Evolutionary conservation across 2,797 vertebrate genomes (phyloP).

Genomic region (Salmo trutta): DNA sequence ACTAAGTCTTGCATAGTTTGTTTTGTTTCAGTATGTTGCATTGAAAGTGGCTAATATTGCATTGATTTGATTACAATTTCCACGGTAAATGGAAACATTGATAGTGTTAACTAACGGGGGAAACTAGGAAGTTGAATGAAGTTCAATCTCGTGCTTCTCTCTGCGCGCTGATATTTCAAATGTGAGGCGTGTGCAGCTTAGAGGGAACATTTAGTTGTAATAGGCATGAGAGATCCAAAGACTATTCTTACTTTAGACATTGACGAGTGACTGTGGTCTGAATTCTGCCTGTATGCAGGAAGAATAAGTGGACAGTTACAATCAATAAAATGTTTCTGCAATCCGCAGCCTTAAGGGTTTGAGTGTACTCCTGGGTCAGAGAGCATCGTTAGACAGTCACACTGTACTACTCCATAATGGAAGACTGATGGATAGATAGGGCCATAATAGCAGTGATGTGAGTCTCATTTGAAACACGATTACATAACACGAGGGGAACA

Average conservation of each 20-base stretch:
- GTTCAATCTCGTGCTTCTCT: too few species aligned
- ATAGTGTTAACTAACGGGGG: too few species aligned
- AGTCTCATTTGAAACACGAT: constrained; percentile 64
- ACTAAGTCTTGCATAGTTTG: too few species aligned
- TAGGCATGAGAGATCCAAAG: not conserved
- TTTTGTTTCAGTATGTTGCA: too few species aligned
- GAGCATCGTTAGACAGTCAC: not conserved
- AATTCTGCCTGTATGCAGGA: not conserved
- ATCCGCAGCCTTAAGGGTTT: not conserved
- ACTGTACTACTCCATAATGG: not conserved
- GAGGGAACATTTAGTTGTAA: not conserved
- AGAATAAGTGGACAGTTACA: not conserved
- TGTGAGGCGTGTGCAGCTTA: not conserved
- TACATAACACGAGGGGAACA: constrained; percentile 49
- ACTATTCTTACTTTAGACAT: not conserved
- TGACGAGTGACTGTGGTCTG: not conserved
- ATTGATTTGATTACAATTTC: too few species aligned
- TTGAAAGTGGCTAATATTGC: too few species aligned
- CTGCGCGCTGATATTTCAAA: constrained; percentile 19
- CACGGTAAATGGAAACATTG: too few species aligned
- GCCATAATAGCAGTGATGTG: constrained; percentile 57
- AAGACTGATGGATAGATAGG: constrained; percentile 23
- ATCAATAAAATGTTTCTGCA: not conserved
- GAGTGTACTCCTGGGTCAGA: not conserved
- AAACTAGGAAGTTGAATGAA: too few species aligned